Base-by-base conservation (phyloP, 2,888 invertebrate genomes). In the Leptopilina syphax region DNA sequence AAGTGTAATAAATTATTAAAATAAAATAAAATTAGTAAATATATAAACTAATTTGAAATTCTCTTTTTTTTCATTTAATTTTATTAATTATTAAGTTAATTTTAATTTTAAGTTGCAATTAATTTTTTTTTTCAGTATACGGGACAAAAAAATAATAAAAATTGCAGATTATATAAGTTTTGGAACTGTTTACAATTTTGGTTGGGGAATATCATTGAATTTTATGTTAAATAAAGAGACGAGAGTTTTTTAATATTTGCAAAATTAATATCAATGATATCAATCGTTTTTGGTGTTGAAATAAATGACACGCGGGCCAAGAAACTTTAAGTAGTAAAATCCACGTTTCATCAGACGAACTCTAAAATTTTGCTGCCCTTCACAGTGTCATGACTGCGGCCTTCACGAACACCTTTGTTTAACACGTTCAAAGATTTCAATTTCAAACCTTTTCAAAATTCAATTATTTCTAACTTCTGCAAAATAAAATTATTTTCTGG, bases 371-470 rank as follows among this genome's bases (percentile, higher is more conserved):
- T 57, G 8, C 9, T 73, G 57, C 27, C 27, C 34, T 57, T 50
- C 50, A 34, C 24, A 57, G 70, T 70, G 70, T 54, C 8, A 70
- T 70, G 70, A 70, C 34, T 70, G 70, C 13, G 70, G 54, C 50
- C 27, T 70, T 70, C n/a, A 54, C 34, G 13, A 27, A 27, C 13
- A 24, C 50, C 70, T 9, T 54, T 54, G 13, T 18, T 18, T 54
- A 54, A 27, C 18, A 24, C 70, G 27, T 70, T 54, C 50, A 24
- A 47, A 54, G 24, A 18, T 18, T 18, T 18, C 18, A 18, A 18
- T 18, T 18, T 18, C 18, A 18, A 18, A 18, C 18, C 18, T 18
- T 18, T 18, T 18, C 18, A 18, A 18, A 18, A 18, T 18, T 18
- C 18, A 18, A 18, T 18, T 18, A 18, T 18, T 18, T 18, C 18